These are phyloP conservation scores for Tinea trinotella DNA, from an alignment of 2,888 invertebrate genomes.

Conservation along the genomic window DNA sequence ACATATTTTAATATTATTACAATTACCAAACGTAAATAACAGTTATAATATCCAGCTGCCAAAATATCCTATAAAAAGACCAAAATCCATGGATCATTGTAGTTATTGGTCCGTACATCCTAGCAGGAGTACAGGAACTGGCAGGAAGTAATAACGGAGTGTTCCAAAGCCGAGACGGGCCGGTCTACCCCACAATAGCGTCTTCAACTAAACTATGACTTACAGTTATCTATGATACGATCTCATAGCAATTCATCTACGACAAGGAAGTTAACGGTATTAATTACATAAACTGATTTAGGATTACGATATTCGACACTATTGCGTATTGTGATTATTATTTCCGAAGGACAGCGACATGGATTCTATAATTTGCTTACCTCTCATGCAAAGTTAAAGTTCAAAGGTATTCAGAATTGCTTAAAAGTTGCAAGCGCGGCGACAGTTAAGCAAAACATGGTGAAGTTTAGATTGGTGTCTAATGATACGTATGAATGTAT, in stretches of 20 bases:
- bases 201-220: slow-evolving; percentile 1
- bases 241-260: background rate
- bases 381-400: too few species aligned
- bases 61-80: background rate
- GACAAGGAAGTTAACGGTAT: background rate
- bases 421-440: background rate
- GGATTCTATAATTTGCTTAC: too few species aligned
- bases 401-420: too few species aligned
- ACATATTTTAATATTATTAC: too few species aligned
- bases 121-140: background rate
- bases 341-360: too few species aligned
- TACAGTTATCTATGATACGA: slow-evolving; percentile 2
- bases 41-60: too few species aligned
- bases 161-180: slow-evolving; percentile 10
- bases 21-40: too few species aligned
- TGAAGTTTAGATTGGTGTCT: background rate
- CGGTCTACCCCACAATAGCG: background rate
- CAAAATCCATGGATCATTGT: background rate
- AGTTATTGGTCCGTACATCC: slow-evolving; percentile 4
- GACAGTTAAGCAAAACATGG: background rate
- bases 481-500: slow-evolving; percentile 4
- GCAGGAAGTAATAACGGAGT: slow-evolving; percentile 6
- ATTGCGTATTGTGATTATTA: too few species aligned
- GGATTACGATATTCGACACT: too few species aligned
- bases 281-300: too few species aligned